Evolutionary conservation across 92 coral and sea anemone genomes (phyloP).

Genomic region (Paragorgia papillata): DNA sequence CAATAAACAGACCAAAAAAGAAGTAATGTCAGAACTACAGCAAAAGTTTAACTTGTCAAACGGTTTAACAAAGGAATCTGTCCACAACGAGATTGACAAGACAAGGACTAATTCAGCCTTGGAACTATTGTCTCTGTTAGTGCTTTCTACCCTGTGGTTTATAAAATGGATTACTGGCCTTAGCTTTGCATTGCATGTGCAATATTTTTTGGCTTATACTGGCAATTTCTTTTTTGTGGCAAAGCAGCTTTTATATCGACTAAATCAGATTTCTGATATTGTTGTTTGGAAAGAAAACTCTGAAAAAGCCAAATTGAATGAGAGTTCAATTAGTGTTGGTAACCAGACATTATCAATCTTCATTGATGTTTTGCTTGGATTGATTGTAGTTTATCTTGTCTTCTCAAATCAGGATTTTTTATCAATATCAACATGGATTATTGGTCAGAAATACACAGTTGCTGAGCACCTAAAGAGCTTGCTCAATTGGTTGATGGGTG

Average conservation of each 20-base stretch:
- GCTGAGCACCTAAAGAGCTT: constrained; percentile 65
- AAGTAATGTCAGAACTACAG: not conserved
- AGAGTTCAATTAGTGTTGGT: not conserved
- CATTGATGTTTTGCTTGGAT: constrained; percentile 72
- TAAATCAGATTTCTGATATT: constrained; percentile 9
- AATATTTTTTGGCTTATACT: not conserved
- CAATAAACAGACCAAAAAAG: not conserved
- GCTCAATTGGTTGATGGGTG: constrained; percentile 87
- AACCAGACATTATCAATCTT: constrained; percentile 31
- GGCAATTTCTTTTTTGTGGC: constrained; percentile 31
- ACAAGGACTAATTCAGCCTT: not conserved
- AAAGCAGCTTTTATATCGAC: constrained; percentile 26
- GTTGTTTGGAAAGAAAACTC: not conserved
- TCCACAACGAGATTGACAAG: not conserved
- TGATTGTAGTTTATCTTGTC: constrained; percentile 58
- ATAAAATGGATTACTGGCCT: not conserved
- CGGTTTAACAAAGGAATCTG: not conserved
- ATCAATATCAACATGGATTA: constrained; percentile 55
- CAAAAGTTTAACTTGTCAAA: not conserved
- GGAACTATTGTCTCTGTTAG: not conserved
- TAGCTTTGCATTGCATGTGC: not conserved
- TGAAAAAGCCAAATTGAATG: constrained; percentile 2
- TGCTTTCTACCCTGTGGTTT: constrained; percentile 17
- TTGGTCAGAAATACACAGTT: constrained; percentile 69
- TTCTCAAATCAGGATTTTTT: constrained; percentile 39